Base-by-base conservation (phyloP, 2,888 invertebrate genomes). In the Poecilobothrus nobilitatus region DNA sequence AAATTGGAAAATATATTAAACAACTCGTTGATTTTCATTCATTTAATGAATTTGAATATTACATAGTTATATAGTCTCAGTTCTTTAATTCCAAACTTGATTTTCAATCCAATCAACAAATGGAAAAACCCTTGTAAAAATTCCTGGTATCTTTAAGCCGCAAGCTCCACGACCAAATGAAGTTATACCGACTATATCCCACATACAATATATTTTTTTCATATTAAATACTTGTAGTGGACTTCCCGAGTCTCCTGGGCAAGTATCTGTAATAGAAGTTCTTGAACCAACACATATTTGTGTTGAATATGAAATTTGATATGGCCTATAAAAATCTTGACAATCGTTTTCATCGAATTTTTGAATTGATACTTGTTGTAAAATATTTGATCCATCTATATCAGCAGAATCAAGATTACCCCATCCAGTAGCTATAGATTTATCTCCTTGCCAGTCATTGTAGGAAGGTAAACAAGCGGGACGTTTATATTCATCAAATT, bases 21-120 rank as follows among this genome's bases (percentile, higher is more conserved):
- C 27, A 4, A 27, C 5, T 27, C 27, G n/a, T n/a, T n/a, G n/a
- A 27, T 27, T 27, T 27, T 27, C 27, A 27, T 2, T 27, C 27
- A 27, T 27, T 27, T 27, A 27, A 27, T 27, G 5, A 27, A 27
- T 27, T 27, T 27, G 27, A 27, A 27, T 27, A 4, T 27, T 27
- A 27, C 27, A 27, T 27, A 27, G 5, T 4, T 5, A 27, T 4
- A 27, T 27, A 27, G 5, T 27, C 5, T 27, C 5, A 27, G 27
- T 27, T 27, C 7, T 53, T 53, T 53, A 53, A 2, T 18, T n/a
- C 88, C 88, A 88, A 27, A 88, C 84, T 22, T 82, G 76, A 44
- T 77, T 78, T 75, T 87, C 87, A 37, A 89, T 85, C 88, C 88
- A 88, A 8, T 84, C 77, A 1, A 86, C 74, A 73, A 84, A 88